A percentile compares a stretch with the other conserved stretches of the same genome.
Evolutionary conservation across 2,797 vertebrate genomes (phyloP).

Genomic region (Rhadinocentrus ornatus): DNA sequence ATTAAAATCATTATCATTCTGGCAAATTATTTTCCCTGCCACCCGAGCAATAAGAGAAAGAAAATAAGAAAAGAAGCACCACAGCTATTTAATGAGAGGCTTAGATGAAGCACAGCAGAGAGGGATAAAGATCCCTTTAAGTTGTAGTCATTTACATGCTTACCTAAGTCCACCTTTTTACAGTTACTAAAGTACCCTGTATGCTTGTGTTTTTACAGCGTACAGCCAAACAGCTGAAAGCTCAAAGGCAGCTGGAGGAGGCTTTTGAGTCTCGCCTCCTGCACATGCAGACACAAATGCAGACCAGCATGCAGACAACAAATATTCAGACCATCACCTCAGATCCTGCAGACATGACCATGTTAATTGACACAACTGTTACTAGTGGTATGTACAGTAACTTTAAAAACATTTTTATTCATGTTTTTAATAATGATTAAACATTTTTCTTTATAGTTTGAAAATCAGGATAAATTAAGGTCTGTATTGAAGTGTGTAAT

Average conservation of each 20-base stretch:
- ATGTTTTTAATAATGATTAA: neutral
- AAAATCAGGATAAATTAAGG: neutral
- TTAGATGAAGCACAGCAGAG: neutral
- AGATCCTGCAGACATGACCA: conserved; percentile 40
- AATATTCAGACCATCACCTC: conserved; percentile 20
- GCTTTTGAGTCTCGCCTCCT: conserved; percentile 80
- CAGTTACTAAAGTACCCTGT: neutral
- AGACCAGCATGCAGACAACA: conserved; percentile 33
- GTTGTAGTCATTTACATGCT: neutral
- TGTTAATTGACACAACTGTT: conserved; percentile 43
- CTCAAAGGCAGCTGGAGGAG: conserved; percentile 80
- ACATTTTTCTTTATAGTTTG: neutral
- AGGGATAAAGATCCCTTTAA: neutral
- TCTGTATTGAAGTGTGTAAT: neutral
- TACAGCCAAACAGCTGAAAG: conserved; percentile 78
- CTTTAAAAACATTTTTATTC: neutral
- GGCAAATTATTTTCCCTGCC: neutral
- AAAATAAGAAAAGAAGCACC: neutral
- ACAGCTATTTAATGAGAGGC: neutral
- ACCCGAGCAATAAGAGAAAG: neutral
- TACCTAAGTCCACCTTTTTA: neutral
- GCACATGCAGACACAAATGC: conserved; percentile 71
- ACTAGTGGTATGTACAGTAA: conserved; percentile 46
- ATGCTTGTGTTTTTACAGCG: conserved; percentile 62
- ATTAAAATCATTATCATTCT: neutral